Base-by-base conservation (phyloP, 2,888 invertebrate genomes). In the Drosophila stalkeri region DNA sequence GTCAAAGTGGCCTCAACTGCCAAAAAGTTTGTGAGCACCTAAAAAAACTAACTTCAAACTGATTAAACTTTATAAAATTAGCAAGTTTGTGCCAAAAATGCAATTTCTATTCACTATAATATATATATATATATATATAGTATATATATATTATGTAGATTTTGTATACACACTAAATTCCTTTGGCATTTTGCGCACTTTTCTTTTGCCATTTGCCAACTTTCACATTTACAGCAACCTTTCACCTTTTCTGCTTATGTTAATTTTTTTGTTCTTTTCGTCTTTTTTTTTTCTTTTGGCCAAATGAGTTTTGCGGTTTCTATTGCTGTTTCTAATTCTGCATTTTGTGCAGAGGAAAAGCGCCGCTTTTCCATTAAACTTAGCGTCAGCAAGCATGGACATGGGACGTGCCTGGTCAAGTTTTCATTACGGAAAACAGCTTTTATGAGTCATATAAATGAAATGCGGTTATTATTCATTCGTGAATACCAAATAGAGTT, bases 401-500 rank as follows among this genome's bases (percentile, higher is more conserved):
- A n/a, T 37, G 46, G 43, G 46, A 33, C 33, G 56, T 54, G 46
- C n/a, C 46, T 68, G 80, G 60, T 61, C 72, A 67, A 57, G 62
- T 69, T 70, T 72, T 74, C 75, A 64, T 67, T 60, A 49, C 44
- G 80, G 62, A 51, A 67, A 46, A 18, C 23, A 47, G 46, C 35
- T 68, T 81, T 83, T 67, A 80, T 66, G 81, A 84, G 57, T 54
- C 43, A 51, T 43, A 64, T 61, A 62, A 81, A 81, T 68, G 57
- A 67, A 71, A 73, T 59, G 56, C 16, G 62, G 43, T 37, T 52
- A 31, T 33, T 27, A 33, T 35, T 31, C 20, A n/a, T 35, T 31
- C 20, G 14, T 11, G n/a, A 9, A 16, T 20, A 20, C 49, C 31
- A 18, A 33, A 18, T 14, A 59, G 20, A 43, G 70, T 23, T 5